Percentiles rank a stretch among this genome's conserved stretches.
Conservation (phyloP, 2,888 invertebrate genomes). For the Hyposoter didymator region DNA sequence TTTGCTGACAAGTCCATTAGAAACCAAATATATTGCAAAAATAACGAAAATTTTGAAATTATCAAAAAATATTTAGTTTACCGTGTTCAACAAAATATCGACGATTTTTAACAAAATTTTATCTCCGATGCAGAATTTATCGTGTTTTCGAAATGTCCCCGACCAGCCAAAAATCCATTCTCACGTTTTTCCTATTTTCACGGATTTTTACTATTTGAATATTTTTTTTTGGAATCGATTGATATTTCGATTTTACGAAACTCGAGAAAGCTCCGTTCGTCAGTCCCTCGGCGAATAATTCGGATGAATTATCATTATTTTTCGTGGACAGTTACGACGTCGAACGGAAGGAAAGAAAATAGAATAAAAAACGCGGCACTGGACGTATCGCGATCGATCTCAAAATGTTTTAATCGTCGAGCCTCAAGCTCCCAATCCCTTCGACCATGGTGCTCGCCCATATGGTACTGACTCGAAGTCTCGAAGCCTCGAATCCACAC, state of each 20-base stretch:
- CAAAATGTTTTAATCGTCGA: slow-evolving; percentile 5
- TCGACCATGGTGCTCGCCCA: not conserved
- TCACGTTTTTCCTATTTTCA: not conserved
- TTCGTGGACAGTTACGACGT: not conserved
- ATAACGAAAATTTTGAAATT: no score
- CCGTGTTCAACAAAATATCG: no score
- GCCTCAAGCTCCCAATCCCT: not conserved
- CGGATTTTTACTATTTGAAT: no score
- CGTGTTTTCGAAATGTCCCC: not conserved
- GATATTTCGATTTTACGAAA: no score
- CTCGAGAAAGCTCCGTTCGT: not conserved
- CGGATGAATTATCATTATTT: slow-evolving; percentile 21
- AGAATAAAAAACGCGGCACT: not conserved
- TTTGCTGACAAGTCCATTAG: no score
- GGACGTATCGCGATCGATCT: slow-evolving; percentile 2
- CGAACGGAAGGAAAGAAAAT: not conserved
- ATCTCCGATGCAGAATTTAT: no score
- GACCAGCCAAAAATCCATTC: not conserved
- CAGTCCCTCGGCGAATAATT: not conserved
- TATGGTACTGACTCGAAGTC: not conserved
- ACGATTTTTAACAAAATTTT: no score
- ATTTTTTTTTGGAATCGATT: no score
- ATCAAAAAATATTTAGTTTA: no score
- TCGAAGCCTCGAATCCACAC: not conserved
- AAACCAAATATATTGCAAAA: no score